A percentile compares a stretch with the other conserved stretches of the same genome.
phyloP scores from a whole-genome alignment of 2,797 vertebrate species.

The Enteromius fasciolatus region DNA sequence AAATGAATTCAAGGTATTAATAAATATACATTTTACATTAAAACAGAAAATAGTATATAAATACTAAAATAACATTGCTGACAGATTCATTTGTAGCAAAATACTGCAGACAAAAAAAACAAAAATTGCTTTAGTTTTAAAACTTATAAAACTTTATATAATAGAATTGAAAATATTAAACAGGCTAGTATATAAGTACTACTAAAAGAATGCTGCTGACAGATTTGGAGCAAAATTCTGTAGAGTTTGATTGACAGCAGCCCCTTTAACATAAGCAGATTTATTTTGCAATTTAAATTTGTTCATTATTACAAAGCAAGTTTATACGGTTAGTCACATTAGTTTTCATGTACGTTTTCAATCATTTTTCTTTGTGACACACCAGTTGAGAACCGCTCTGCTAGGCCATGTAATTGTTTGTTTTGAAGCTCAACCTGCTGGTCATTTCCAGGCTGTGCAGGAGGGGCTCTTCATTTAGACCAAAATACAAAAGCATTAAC shows the following conservation, averaged over 20 bases:
- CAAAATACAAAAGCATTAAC: background rate
- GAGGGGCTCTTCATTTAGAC: slow-evolving; percentile 33
- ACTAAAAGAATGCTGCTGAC: background rate
- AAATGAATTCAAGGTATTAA: background rate
- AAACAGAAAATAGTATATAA: background rate
- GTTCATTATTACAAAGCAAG: background rate
- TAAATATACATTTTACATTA: background rate
- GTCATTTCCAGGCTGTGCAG: slow-evolving; percentile 21
- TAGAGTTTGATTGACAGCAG: background rate
- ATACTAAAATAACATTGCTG: background rate
- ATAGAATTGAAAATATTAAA: background rate
- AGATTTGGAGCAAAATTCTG: background rate
- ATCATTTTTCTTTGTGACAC: background rate
- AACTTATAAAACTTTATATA: background rate
- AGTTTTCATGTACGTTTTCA: background rate
- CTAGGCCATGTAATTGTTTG: background rate
- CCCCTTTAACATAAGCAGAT: background rate
- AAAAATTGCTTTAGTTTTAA: too few species aligned
- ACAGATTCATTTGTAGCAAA: background rate
- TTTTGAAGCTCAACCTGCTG: slow-evolving; percentile 9
- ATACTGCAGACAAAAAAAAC: background rate
- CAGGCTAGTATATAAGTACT: background rate
- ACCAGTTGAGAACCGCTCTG: slow-evolving; percentile 32
- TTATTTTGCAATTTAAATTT: background rate
- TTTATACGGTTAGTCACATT: background rate